phyloP scores from a whole-genome alignment of 2,797 vertebrate species.

The Chiloscyllium punctatum region DNA sequence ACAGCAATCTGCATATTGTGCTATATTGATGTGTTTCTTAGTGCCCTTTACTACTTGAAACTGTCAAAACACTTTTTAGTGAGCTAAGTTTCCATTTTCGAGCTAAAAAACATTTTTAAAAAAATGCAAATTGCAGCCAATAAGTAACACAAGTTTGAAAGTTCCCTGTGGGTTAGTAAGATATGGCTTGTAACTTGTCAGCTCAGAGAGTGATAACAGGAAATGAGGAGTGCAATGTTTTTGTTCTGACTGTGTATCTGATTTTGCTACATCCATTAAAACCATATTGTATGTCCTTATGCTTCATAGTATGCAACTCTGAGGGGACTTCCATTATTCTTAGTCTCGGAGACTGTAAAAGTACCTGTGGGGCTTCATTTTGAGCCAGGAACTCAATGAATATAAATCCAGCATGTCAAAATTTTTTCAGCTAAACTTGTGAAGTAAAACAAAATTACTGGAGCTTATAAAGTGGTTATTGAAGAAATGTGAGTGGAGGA shows the following conservation, averaged over 20 bases:
- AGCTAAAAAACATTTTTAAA: slow-evolving; percentile 54
- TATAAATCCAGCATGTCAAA: slow-evolving; percentile 36
- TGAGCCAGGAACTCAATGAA: slow-evolving; percentile 28
- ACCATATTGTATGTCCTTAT: slow-evolving; percentile 57
- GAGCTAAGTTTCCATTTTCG: slow-evolving; percentile 56
- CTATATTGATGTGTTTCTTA: not conserved
- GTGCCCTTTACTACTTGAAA: not conserved
- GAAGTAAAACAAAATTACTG: slow-evolving; percentile 37
- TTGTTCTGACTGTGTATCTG: slow-evolving; percentile 43
- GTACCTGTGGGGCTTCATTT: slow-evolving; percentile 27
- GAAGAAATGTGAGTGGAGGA: slow-evolving; percentile 13
- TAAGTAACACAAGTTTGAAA: slow-evolving; percentile 64
- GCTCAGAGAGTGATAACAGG: slow-evolving; percentile 56
- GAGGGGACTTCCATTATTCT: slow-evolving; percentile 48
- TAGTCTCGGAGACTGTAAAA: not conserved
- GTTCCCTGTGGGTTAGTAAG: slow-evolving; percentile 60
- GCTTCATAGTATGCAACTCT: slow-evolving; percentile 60
- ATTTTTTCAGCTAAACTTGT: slow-evolving; percentile 34
- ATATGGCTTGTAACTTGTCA: slow-evolving; percentile 62
- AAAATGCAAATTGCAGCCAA: slow-evolving; percentile 65
- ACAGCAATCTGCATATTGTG: not conserved
- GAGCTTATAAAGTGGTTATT: slow-evolving; percentile 30
- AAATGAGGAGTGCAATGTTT: slow-evolving; percentile 46
- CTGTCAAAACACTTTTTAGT: not conserved
- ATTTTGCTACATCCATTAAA: slow-evolving; percentile 52